phyloP scores from a whole-genome alignment of 2,888 invertebrate genomes.

The Cephus rjabovi region DNA sequence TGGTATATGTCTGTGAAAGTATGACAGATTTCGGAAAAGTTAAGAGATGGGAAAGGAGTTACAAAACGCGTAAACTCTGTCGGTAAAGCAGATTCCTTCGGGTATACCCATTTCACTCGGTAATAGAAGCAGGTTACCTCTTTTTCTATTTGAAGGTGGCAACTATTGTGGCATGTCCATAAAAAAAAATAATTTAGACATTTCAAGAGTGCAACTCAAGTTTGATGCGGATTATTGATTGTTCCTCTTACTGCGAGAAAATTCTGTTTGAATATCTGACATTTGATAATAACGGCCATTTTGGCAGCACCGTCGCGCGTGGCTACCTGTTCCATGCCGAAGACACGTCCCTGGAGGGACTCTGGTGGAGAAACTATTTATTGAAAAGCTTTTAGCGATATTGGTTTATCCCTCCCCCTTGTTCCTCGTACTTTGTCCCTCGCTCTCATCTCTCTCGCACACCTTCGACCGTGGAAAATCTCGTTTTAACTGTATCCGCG shows the following conservation, averaged over 20 bases:
- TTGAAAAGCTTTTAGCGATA: constrained; percentile 55
- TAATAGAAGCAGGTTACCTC: neutral
- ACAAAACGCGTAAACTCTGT: neutral
- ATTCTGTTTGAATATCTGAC: neutral
- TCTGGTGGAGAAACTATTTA: constrained; percentile 37
- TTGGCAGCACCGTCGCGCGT: neutral
- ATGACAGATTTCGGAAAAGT: neutral
- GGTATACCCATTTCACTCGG: neutral
- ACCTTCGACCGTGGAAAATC: neutral
- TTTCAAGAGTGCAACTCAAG: neutral
- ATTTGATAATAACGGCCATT: neutral
- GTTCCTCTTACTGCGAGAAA: neutral
- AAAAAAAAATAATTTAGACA: neutral
- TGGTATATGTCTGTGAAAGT: no score
- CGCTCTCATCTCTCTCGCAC: neutral
- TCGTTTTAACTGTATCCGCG: neutral
- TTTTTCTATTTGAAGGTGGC: neutral
- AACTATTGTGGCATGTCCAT: neutral
- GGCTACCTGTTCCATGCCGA: neutral
- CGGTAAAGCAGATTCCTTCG: neutral
- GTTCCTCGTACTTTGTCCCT: neutral
- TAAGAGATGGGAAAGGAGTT: neutral
- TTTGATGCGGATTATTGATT: neutral
- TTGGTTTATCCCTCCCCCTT: constrained; percentile 27
- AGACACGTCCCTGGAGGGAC: neutral